Evolutionary conservation across 2,797 vertebrate species (phyloP), one percentile per base, ranked within the genome.

Genomic region (Sitta carolinensis): DNA sequence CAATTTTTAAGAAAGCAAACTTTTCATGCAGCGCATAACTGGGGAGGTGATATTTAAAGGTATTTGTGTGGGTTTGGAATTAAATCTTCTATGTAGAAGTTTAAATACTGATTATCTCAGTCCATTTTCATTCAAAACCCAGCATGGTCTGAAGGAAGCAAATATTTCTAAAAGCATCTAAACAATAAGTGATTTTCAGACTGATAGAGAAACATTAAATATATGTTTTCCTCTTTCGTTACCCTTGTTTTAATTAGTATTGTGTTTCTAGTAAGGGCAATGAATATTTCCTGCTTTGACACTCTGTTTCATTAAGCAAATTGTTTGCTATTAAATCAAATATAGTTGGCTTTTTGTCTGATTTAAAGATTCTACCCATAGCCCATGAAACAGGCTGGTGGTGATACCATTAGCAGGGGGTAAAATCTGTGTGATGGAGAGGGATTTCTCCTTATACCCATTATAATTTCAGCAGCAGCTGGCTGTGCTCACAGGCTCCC

Each of bases 251-350:
- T 73, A 52, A 87, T 83, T 85, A 82, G 5, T 27, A 75, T 81
- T 84, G 45, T 62, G 16, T 40, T 93, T 94, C 85, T 80, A 42
- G 38, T 68, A 88, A 83, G 17, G 26, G 30, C 11, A 51, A 4
- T 32, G 8, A 62, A 25, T 87, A 58, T 69, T 85, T 83, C 66
- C 19, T 10, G 6, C 5, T 50, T 68, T 84, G 67, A 11, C 55
- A 90, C 45, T 50, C 29, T 26, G 7, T 70, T 91, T 89, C 51
- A 87, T 91, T 74, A 85, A 58, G 61, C 29, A 80, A 85, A 74
- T 59, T 70, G 29, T 32, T 83, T 63, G 16, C n/a, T 89, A 26
- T 43, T 87, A 61, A 85, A 77, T 85, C 57, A 80, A 70, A 50
- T 11, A 68, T 34, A 32, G 27, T 22, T 55, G 36, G 2, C 17